Evolutionary conservation across 2,113 vertebrate genomes (phyloP).

Genomic region (Hemiscyllium ocellatum): DNA sequence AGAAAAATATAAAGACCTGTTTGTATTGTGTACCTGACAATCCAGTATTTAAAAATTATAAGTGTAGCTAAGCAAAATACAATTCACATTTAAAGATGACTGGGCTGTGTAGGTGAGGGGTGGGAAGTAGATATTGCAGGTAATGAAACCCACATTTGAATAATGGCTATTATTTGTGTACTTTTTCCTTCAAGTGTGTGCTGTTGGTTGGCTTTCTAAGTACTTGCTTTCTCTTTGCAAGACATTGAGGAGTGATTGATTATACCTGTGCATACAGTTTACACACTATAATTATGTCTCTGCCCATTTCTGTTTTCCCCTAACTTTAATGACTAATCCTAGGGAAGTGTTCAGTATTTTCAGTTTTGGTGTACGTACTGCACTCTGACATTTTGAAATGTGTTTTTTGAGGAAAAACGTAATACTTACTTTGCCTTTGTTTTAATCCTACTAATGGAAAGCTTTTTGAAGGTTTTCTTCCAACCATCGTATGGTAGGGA

Average conservation of each 20-base stretch:
- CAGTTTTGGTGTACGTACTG: background rate
- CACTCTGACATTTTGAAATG: background rate
- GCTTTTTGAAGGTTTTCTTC: background rate
- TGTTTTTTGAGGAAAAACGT: background rate
- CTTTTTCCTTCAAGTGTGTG: background rate
- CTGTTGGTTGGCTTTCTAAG: background rate
- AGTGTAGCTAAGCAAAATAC: background rate
- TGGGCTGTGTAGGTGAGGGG: background rate
- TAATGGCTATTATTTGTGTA: background rate
- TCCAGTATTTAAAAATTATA: background rate
- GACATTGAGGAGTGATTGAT: background rate
- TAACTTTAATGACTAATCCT: background rate
- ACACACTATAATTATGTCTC: background rate
- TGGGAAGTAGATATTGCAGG: background rate
- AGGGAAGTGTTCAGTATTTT: background rate
- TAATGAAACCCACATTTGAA: constrained; percentile 1
- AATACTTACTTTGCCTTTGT: background rate
- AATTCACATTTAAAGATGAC: background rate
- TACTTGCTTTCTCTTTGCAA: background rate
- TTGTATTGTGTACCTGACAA: background rate
- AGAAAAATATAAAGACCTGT: background rate
- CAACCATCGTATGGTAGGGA: background rate
- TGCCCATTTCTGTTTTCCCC: background rate
- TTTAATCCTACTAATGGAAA: background rate
- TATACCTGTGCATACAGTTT: background rate